A percentile compares a stretch with the other conserved stretches of the same genome.
Conservation (phyloP, 2,113 vertebrate genomes). For the Ptilonorhynchus violaceus region DNA sequence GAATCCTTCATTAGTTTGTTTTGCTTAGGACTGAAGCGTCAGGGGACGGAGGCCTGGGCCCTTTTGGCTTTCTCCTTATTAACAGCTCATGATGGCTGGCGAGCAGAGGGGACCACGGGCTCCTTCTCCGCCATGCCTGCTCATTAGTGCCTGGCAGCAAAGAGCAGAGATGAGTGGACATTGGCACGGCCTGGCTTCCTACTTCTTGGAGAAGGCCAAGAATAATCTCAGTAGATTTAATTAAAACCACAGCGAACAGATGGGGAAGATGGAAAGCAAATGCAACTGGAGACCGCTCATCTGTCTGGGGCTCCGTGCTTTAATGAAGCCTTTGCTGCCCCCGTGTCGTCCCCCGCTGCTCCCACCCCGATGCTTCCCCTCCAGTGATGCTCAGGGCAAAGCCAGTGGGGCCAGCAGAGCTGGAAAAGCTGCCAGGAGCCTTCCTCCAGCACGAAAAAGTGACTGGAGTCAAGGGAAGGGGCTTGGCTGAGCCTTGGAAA, state of each 20-base stretch:
- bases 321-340: constrained; percentile 85
- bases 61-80: constrained; percentile 87
- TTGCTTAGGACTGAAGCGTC: constrained; percentile 62
- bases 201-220: constrained; percentile 80
- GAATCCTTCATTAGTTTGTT: constrained; percentile 80
- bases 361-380: constrained; percentile 70
- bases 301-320: constrained; percentile 82
- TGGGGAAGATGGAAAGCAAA: constrained; percentile 90
- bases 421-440: constrained; percentile 61
- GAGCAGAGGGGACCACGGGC: constrained; percentile 68
- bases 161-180: constrained; percentile 87
- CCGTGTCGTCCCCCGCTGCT: constrained; percentile 34
- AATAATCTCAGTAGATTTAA: constrained; percentile 98
- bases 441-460: constrained; percentile 36
- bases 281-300: constrained; percentile 91
- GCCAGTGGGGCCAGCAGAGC: constrained; percentile 48
- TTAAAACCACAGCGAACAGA: constrained; percentile 97
- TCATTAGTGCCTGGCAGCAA: constrained; percentile 93
- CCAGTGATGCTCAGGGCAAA: constrained; percentile 74
- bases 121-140: constrained; percentile 71
- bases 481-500: background rate
- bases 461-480: background rate
- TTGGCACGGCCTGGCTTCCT: constrained; percentile 82
- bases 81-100: constrained; percentile 90
- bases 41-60: constrained; percentile 70